Base-by-base conservation (phyloP, 1,140 invertebrate species). In the Rhyacophila brunnea region DNA sequence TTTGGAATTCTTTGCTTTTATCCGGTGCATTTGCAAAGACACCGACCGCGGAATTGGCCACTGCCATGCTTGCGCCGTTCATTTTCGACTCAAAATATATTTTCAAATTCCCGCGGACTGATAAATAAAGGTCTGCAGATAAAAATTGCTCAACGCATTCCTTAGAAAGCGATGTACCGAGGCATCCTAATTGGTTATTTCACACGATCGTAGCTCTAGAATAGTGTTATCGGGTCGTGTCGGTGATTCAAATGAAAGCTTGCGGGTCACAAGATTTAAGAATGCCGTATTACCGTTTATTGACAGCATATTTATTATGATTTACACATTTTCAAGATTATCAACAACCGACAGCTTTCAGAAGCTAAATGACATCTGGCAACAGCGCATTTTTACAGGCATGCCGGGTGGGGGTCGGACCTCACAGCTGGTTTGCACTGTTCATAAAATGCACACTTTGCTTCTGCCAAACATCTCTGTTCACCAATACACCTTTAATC, bases 1-100 rank as follows among this genome's bases (percentile, higher is more conserved):
- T 84, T 72, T 87, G 85, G 76, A 86, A 85, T 18, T 57, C 54
- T 34, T 57, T 57, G 10, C 44, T 44, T 19, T 43, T 48, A 23
- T 57, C 54, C n/a, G 54, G 42, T 20, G 44, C 38, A 42, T 48
- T 44, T 43, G 32, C 54, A 10, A 57, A 47, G 13, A 17, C 32
- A 17, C 54, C 54, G 44, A 57, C 48, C 18, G 54, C 45, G 35
- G 45, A 38, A 49, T 40, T 57, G 17, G 36, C 46, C 20, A 45
- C 45, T 15, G 54, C 35, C 45, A 57, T 40, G 32, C 28, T 45
- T 32, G 54, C 47, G n/a, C 54, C 46, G 36, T 49, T 57, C 54
- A 57, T 57, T 15, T 57, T 42, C 1, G 6, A 46, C 35, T 44
- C 14, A 36, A 45, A 17, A 42, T 28, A 13, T 1, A 9, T 53